Percentiles rank a stretch among this genome's conserved stretches.
Evolutionary conservation across 2,113 vertebrate species (phyloP).

Genomic region (Mirza zaza): DNA sequence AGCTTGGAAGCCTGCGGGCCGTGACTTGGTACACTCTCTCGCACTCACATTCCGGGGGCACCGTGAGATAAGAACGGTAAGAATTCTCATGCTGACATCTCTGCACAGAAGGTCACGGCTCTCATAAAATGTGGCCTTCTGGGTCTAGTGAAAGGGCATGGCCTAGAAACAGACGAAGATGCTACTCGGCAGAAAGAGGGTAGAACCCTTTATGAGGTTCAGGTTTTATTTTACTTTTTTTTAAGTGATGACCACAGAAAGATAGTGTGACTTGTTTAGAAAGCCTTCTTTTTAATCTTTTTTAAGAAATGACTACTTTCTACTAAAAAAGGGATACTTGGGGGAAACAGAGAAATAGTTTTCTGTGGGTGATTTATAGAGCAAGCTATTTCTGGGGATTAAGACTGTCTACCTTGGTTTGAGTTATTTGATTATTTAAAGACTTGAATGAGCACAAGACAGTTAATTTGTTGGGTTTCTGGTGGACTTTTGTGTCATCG

Average conservation of each 20-base stretch:
- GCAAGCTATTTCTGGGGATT: conserved; percentile 53
- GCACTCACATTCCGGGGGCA: not conserved
- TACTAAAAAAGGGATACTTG: conserved; percentile 51
- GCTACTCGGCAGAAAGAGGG: not conserved
- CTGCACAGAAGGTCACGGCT: not conserved
- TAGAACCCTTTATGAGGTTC: not conserved
- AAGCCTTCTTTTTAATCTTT: conserved; percentile 70
- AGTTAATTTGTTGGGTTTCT: conserved; percentile 36
- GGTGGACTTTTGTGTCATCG: conserved; percentile 50
- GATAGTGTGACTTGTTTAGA: conserved; percentile 70
- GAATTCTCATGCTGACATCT: not conserved
- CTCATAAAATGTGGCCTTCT: not conserved
- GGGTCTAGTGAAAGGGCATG: not conserved
- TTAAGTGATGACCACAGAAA: conserved; percentile 57
- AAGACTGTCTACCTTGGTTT: conserved; percentile 63
- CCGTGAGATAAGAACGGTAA: not conserved
- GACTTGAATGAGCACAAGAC: conserved; percentile 39
- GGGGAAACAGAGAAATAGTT: not conserved
- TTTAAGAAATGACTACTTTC: conserved; percentile 69
- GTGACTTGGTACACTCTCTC: not conserved
- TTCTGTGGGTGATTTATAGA: conserved; percentile 62
- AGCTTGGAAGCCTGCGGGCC: not conserved
- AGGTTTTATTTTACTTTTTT: not conserved
- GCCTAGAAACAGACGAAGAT: not conserved
- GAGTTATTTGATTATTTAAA: conserved; percentile 67